Base-by-base conservation (phyloP, 2,113 vertebrate genomes). In the Notarius quadriscutis region DNA sequence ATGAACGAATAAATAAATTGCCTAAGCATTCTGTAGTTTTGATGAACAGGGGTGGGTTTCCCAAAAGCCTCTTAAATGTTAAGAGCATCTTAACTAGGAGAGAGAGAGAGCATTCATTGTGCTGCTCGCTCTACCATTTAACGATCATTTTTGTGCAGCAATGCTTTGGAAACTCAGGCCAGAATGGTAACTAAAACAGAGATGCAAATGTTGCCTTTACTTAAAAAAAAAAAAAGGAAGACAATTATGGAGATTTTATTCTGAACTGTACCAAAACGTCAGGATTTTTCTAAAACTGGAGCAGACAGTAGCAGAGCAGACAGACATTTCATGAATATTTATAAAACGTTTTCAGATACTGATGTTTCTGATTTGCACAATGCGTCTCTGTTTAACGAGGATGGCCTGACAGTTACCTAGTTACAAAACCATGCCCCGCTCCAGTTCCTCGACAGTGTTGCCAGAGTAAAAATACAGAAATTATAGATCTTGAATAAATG, bases 201-300 rank as follows among this genome's bases (percentile, higher is more conserved):
- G 5, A 34, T 12, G 22, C n/a, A 60, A 58, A 81, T 22, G 0
- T 4, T 57, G 51, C 20, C 18, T 18, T 79, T 25, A 27, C 12
- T 17, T n/a, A n/a, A 51, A 51, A 75, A 18, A 30, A 27, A 57
- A 30, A 30, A 30, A 80, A 2, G 15, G 17, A 10, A 14, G 58
- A 82, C 81, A 82, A 14, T 34, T 63, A 82, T 25, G 8, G 10
- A 65, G 25, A 83, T 83, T n/a, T 65, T 50, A 83, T 79, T 79
- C 51, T 57, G 81, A 65, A 22, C 17, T 83, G 12, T n/a, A n/a
- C 7, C 2, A 65, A 83, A 83, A 27, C 2, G n/a, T 55, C 48
- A 77, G 50, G 5, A n/a, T 53, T n/a, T 77, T 48, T 10, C 9
- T 11, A 50, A 62, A 81, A 62, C 79, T 48, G 30, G 79, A 60